A percentile compares a stretch with the other conserved stretches of the same genome.
Conservation (phyloP, 2,888 invertebrate species). For the Rutpela maculata region DNA sequence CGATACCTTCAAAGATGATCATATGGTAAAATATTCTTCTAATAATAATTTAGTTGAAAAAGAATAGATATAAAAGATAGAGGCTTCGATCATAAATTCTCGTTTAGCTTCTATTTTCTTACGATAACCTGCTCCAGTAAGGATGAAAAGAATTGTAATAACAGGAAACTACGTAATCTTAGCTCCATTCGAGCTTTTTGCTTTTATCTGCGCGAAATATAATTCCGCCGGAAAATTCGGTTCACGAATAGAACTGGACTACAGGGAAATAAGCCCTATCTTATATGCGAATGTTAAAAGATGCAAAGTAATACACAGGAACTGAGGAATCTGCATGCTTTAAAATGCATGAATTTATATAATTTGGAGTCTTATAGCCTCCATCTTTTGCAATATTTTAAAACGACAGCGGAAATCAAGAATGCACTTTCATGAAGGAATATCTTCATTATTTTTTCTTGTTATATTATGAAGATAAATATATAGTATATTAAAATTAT, state of each 20-base stretch:
- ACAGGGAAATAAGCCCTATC: slow-evolving; percentile 71
- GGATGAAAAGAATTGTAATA: slow-evolving; percentile 61
- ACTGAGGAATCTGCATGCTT: slow-evolving; percentile 71
- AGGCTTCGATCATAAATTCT: slow-evolving; percentile 63
- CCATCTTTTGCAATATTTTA: slow-evolving; percentile 19
- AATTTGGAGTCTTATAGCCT: slow-evolving; percentile 64
- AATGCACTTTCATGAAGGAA: background rate
- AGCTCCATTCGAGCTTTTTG: slow-evolving; percentile 63
- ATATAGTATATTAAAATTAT: background rate
- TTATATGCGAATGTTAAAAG: slow-evolving; percentile 71
- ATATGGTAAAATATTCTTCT: slow-evolving; percentile 34
- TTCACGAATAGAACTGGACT: slow-evolving; percentile 69
- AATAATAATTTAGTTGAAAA: slow-evolving; percentile 15
- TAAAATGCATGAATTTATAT: slow-evolving; percentile 72
- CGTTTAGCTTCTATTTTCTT: slow-evolving; percentile 64
- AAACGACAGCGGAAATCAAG: background rate
- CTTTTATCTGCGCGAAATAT: slow-evolving; percentile 69
- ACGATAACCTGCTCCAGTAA: slow-evolving; percentile 63
- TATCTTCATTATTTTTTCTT: background rate
- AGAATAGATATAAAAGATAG: slow-evolving; percentile 33
- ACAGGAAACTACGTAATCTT: slow-evolving; percentile 62
- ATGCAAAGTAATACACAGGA: slow-evolving; percentile 71
- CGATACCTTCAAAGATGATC: slow-evolving; percentile 17
- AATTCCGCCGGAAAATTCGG: slow-evolving; percentile 65
- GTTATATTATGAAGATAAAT: background rate